Evolutionary conservation across 2,888 invertebrate genomes (phyloP), one percentile per base, ranked within the genome.

Genomic region (Lapara coniferarum): DNA sequence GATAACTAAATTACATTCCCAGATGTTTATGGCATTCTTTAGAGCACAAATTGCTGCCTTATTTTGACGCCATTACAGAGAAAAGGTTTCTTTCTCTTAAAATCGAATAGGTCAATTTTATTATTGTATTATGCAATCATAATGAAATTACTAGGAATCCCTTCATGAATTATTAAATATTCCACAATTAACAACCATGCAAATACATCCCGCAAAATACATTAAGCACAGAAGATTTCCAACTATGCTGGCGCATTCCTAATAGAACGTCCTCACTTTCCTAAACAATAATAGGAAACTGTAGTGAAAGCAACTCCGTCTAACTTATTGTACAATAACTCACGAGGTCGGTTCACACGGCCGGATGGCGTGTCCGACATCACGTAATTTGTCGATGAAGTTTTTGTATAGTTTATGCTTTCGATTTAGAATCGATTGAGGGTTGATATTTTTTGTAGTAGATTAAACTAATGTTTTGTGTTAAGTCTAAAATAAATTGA

Each of bases 291-390:
- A 74, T 71, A 70, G 71, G 13, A 72, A 75, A 72, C 73, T 69
- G 69, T 72, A 73, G 73, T 80, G 76, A 78, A 77, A 77, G 71
- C 72, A 71, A 73, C 72, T 71, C 71, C 68, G 59, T 51, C 69
- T 55, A 80, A 81, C 78, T 81, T 78, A 78, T 77, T 72, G 78
- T 79, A 81, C 80, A 81, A 82, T 84, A 82, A 83, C 77, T 82
- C 82, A 81, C 73, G 70, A 71, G 55, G 67, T 67, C 55, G 46
- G 37, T 67, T 67, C 67, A 67, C 68, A 69, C 59, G 37, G n/a
- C 10, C 66, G 49, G 63, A 6, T 63, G 19, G 49, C 63, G 55
- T 19, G 19, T 10, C 37, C 59, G 66, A 68, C 69, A 16, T 72
- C 69, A 68, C 69, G 69, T 63, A 63, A 19, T 46, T 49, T 63